Evolutionary conservation across 2,113 vertebrate species (phyloP).

Genomic region (Speoplatyrhinus poulsoni): DNA sequence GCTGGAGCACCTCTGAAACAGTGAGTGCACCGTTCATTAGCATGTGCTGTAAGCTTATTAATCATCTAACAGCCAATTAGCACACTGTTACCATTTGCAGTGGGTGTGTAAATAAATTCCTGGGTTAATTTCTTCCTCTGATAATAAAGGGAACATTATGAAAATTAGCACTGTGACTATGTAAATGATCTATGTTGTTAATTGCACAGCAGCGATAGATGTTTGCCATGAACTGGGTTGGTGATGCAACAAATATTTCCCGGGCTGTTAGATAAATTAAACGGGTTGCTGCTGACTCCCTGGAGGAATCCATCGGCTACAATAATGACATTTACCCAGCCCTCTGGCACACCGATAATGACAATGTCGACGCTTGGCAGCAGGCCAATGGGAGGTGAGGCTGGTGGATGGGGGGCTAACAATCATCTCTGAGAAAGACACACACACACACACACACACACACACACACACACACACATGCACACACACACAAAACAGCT

Average conservation of each 20-base stretch:
- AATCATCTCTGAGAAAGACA: slow-evolving; percentile 61
- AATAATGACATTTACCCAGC: slow-evolving; percentile 76
- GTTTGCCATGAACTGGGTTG: slow-evolving; percentile 77
- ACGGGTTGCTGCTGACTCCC: slow-evolving; percentile 79
- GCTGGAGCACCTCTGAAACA: slow-evolving; percentile 97
- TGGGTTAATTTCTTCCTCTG: slow-evolving; percentile 99
- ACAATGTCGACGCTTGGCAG: slow-evolving; percentile 71
- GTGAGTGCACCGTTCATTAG: slow-evolving; percentile 94
- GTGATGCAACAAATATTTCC: slow-evolving; percentile 78
- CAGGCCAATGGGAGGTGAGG: slow-evolving; percentile 68
- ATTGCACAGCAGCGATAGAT: slow-evolving; percentile 86
- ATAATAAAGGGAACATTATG: slow-evolving; percentile 99
- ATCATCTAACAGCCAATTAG: slow-evolving; percentile 99
- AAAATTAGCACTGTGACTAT: slow-evolving; percentile 98
- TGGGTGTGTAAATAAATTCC: slow-evolving; percentile 99
- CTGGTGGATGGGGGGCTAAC: slow-evolving; percentile 53
- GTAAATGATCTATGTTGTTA: slow-evolving; percentile 98
- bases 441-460: slow-evolving; percentile 40
- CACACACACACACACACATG: slow-evolving; percentile 43
- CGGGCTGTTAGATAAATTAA: slow-evolving; percentile 80
- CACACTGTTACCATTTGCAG: slow-evolving; percentile 98
- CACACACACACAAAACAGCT: slow-evolving; percentile 31
- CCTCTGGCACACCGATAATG: slow-evolving; percentile 75
- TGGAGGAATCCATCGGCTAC: slow-evolving; percentile 66
- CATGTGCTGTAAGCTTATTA: slow-evolving; percentile 99